phyloP scores from a whole-genome alignment of 2,888 invertebrate species.

The Drosophila pullipes region DNA sequence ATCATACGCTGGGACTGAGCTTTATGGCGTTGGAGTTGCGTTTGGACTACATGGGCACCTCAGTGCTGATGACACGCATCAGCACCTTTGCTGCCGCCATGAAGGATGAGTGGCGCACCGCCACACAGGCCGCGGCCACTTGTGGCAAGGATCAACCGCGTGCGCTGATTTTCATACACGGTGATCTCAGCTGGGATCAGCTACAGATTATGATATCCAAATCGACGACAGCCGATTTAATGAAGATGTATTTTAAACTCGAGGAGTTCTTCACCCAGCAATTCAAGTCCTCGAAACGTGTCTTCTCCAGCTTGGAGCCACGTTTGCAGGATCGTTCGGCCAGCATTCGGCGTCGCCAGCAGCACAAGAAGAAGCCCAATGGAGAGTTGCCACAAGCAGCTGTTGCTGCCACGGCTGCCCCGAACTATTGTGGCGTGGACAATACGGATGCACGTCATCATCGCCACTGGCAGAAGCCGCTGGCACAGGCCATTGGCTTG shows the following conservation, averaged over 20 bases:
- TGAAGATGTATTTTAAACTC: conserved; percentile 98
- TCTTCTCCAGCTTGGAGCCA: conserved; percentile 91
- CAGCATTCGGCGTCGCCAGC: conserved; percentile 84
- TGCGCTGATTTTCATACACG: conserved; percentile 96
- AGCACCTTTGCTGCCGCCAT: conserved; percentile 92
- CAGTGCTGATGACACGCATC: conserved; percentile 95
- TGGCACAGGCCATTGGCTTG: conserved; percentile 92
- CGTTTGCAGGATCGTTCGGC: conserved; percentile 84
- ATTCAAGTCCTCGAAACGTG: conserved; percentile 97
- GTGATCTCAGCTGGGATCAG: conserved; percentile 97
- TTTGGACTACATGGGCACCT: conserved; percentile 99
- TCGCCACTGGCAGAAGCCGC: conserved; percentile 97
- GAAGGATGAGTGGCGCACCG: conserved; percentile 94
- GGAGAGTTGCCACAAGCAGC: conserved; percentile 63
- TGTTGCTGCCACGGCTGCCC: conserved; percentile 13
- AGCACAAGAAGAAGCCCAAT: conserved; percentile 84
- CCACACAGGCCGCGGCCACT: conserved; percentile 66
- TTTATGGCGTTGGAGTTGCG: conserved; percentile 95
- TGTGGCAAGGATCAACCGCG: conserved; percentile 85
- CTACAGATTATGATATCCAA: conserved; percentile 98
- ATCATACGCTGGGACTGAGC: conserved; percentile 93
- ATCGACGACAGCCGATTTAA: conserved; percentile 97
- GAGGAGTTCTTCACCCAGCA: conserved; percentile 99
- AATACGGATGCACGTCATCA: conserved; percentile 91
- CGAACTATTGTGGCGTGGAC: conserved; percentile 69